phyloP scores from a whole-genome alignment of 2,888 invertebrate species.

The Oscheius sp. region DNA sequence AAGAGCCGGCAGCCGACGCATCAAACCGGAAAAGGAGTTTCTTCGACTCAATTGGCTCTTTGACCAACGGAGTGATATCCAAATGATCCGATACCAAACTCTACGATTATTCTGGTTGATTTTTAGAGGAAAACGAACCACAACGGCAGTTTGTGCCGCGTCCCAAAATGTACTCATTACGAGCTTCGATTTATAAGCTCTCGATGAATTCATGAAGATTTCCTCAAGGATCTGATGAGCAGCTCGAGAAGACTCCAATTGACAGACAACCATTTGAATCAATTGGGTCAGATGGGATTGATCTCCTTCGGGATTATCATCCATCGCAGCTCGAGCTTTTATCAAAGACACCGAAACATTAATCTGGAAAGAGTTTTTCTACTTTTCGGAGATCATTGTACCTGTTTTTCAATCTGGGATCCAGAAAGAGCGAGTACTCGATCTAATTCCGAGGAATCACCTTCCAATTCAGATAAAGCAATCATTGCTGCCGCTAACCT shows the following conservation, averaged over 20 bases:
- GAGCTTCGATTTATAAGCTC: neutral
- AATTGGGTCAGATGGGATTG: slow-evolving; percentile 60
- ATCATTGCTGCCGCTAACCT: slow-evolving; percentile 38
- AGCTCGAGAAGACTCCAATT: slow-evolving; percentile 52
- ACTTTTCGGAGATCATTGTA: slow-evolving; percentile 3
- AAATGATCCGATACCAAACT: slow-evolving; percentile 66
- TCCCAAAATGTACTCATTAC: slow-evolving; percentile 61
- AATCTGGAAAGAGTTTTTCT: slow-evolving; percentile 42
- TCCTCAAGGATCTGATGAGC: slow-evolving; percentile 49
- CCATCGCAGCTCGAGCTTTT: slow-evolving; percentile 51
- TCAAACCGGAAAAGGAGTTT: slow-evolving; percentile 65
- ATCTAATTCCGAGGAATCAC: slow-evolving; percentile 46
- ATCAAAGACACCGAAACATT: slow-evolving; percentile 53
- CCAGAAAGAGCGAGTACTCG: slow-evolving; percentile 48
- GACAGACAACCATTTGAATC: slow-evolving; percentile 60
- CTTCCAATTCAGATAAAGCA: slow-evolving; percentile 53
- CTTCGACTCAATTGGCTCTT: slow-evolving; percentile 38
- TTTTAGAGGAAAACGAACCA: slow-evolving; percentile 30
- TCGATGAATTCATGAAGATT: slow-evolving; percentile 37
- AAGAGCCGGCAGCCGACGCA: slow-evolving; percentile 56
- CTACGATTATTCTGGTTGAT: slow-evolving; percentile 18
- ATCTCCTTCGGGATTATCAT: slow-evolving; percentile 58
- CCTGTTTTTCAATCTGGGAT: slow-evolving; percentile 58
- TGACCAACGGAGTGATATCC: slow-evolving; percentile 60
- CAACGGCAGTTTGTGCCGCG: slow-evolving; percentile 59